A percentile compares a stretch with the other conserved stretches of the same genome.
Evolutionary conservation across 2,113 vertebrate species (phyloP).

Genomic region (Prochilodus magdalenae): DNA sequence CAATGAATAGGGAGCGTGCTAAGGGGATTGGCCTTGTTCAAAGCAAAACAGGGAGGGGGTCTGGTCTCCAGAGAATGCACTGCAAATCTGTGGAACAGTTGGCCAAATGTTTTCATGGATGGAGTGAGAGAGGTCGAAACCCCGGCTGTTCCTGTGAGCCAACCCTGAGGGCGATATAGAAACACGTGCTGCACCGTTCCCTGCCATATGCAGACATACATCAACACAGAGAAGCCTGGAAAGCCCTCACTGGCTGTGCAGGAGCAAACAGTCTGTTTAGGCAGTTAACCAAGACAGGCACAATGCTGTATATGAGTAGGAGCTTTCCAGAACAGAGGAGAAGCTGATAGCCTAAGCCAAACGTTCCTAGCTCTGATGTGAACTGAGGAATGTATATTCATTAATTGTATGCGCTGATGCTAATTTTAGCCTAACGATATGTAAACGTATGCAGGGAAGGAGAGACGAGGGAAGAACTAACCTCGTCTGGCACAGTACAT

Average conservation of each 20-base stretch:
- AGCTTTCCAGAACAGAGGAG: too few species aligned
- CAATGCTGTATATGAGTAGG: conserved; percentile 5
- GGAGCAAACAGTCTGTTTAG: conserved; percentile 45
- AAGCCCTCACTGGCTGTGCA: conserved; percentile 12
- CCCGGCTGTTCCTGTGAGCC: conserved; percentile 42
- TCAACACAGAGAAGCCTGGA: conserved; percentile 36
- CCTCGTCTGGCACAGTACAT: conserved; percentile 38
- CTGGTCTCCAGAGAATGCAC: conserved; percentile 39
- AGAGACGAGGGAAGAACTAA: conserved; percentile 17
- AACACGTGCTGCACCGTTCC: conserved; percentile 30
- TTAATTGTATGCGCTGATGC: background rate
- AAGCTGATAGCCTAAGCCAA: too few species aligned
- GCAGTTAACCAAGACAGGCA: conserved; percentile 30
- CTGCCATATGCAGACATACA: conserved; percentile 40
- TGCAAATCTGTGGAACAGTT: conserved; percentile 49
- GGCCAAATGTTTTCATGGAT: conserved; percentile 52
- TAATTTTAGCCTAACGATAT: conserved; percentile 29
- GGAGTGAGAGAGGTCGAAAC: conserved; percentile 29
- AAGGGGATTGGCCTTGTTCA: conserved; percentile 36
- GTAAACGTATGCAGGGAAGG: conserved; percentile 39
- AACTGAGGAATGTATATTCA: background rate
- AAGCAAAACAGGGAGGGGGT: conserved; percentile 24
- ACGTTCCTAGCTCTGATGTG: background rate
- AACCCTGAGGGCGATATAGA: conserved; percentile 45
- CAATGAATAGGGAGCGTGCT: conserved; percentile 29